phyloP scores from a whole-genome alignment of 2,113 vertebrate species.

The Limnothrissa miodon region DNA sequence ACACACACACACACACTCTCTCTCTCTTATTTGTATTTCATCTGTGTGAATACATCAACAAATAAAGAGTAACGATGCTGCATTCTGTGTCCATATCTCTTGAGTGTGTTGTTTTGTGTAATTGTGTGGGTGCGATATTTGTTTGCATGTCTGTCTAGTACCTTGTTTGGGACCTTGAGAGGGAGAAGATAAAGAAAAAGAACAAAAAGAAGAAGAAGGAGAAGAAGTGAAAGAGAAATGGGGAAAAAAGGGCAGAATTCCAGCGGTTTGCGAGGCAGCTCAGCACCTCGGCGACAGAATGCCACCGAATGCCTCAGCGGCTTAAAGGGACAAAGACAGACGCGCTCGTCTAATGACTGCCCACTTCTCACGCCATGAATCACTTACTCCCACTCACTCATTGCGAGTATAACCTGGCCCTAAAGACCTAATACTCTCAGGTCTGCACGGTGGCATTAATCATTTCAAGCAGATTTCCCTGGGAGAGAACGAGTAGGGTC shows the following conservation, averaged over 20 bases:
- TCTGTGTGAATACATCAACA: not conserved
- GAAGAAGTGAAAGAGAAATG: not conserved
- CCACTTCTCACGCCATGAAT: conserved; percentile 24
- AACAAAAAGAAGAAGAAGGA: conserved; percentile 12
- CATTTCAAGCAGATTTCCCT: conserved; percentile 76
- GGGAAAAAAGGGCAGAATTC: not conserved
- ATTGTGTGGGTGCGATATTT: not conserved
- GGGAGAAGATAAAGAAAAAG: not conserved
- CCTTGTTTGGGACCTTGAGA: not conserved
- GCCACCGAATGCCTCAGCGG: conserved; percentile 1
- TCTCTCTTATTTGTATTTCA: too few relatives aligned
- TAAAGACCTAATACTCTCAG: conserved; percentile 71
- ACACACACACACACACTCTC: too few relatives aligned
- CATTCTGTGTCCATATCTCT: not conserved
- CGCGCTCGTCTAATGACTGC: conserved; percentile 42
- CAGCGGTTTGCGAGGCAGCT: not conserved
- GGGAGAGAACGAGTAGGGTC: conserved; percentile 66
- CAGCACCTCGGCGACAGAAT: not conserved
- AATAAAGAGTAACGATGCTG: not conserved
- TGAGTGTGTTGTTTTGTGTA: too few relatives aligned
- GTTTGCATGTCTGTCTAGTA: not conserved
- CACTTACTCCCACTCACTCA: conserved; percentile 56
- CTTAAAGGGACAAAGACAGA: conserved; percentile 31
- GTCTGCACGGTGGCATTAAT: conserved; percentile 71
- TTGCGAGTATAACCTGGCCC: conserved; percentile 68